These are phyloP conservation scores for Diarsia dahlii DNA, from an alignment of 2,888 invertebrate genomes.

Conservation along the genomic window DNA sequence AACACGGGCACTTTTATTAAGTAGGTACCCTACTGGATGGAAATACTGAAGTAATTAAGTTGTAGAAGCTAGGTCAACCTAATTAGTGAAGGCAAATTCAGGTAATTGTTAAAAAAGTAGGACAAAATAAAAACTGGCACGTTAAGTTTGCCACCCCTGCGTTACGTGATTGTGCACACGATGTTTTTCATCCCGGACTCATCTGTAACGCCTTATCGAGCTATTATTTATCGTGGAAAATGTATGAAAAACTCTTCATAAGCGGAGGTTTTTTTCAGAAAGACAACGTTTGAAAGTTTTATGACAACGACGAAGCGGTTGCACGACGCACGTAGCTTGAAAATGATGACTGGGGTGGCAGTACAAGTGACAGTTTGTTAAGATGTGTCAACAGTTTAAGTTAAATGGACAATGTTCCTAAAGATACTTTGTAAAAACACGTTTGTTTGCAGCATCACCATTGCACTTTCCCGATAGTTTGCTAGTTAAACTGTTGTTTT, in stretches of 20 bases:
- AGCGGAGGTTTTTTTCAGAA: slow-evolving; percentile 12
- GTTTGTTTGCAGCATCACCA: background rate
- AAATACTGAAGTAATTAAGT: background rate
- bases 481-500: background rate
- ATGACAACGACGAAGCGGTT: background rate
- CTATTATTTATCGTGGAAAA: slow-evolving; percentile 48
- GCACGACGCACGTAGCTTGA: background rate
- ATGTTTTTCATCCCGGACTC: slow-evolving; percentile 34
- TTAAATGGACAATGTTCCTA: background rate
- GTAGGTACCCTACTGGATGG: background rate
- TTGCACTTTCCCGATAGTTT: background rate
- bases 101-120: background rate
- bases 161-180: slow-evolving; percentile 29
- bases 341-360: background rate
- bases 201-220: slow-evolving; percentile 40
- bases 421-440: background rate
- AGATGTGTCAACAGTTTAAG: background rate
- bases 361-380: background rate
- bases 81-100: background rate
- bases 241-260: slow-evolving; percentile 30
- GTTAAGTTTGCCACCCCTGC: slow-evolving; percentile 32
- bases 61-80: background rate
- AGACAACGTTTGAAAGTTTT: slow-evolving; percentile 17
- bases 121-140: background rate
- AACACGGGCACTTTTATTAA: background rate